Evolutionary conservation across 1,140 invertebrate genomes (phyloP).

Genomic region (Drosophila truncata): DNA sequence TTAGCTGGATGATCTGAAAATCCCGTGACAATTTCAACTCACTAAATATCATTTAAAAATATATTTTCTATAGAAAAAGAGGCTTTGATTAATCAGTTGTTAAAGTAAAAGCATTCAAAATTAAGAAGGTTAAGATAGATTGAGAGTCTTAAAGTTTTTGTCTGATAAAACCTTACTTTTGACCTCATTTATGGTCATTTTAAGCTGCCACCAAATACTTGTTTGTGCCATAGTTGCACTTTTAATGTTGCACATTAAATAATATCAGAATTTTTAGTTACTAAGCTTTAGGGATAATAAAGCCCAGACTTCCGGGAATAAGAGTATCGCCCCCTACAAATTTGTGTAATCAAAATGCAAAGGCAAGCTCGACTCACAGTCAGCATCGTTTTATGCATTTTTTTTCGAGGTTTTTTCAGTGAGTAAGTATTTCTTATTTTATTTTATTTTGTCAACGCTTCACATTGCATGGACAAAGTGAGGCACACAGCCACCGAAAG

Average conservation of each 20-base stretch:
- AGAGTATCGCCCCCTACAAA: slow-evolving; percentile 13
- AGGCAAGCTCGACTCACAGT: slow-evolving; percentile 16
- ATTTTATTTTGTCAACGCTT: slow-evolving; percentile 67
- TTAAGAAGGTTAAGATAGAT: background rate
- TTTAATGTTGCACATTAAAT: background rate
- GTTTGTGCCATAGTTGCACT: background rate
- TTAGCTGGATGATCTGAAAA: background rate
- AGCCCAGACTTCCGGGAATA: background rate
- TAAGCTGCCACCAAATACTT: too few relatives aligned
- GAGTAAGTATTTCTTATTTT: slow-evolving; percentile 24
- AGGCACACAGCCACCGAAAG: slow-evolving; percentile 24
- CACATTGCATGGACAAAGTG: slow-evolving; percentile 61
- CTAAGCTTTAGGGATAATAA: background rate
- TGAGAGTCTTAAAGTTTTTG: background rate
- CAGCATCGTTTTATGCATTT: slow-evolving; percentile 34
- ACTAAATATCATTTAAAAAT: background rate
- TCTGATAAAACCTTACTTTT: background rate
- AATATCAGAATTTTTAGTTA: background rate
- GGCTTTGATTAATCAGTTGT: background rate
- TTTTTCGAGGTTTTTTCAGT: slow-evolving; percentile 20
- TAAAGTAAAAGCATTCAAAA: background rate
- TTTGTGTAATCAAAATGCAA: slow-evolving; percentile 67
- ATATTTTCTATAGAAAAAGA: background rate
- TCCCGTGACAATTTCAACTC: background rate
- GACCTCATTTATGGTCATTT: background rate